Conservation (phyloP, 1,140 invertebrate genomes). For the Meloidogyne hapla region DNA sequence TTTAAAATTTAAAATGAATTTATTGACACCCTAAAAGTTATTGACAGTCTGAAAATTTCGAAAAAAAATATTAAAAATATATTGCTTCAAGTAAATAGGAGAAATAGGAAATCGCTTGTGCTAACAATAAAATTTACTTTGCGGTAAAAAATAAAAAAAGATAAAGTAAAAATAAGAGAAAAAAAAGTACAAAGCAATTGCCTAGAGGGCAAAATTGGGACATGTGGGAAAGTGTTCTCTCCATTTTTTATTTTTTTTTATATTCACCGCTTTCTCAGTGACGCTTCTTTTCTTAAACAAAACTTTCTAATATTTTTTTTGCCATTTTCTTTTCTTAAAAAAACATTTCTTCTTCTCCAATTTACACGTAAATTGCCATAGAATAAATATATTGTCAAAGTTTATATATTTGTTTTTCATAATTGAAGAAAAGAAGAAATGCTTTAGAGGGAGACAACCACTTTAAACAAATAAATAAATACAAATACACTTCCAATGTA, state of each 20-base stretch:
- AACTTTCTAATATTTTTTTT: too few species aligned
- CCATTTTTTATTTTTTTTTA: background rate
- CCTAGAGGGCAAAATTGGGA: background rate
- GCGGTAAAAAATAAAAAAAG: background rate
- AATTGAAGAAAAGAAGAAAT: background rate
- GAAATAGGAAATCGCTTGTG: background rate
- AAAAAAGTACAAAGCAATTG: background rate
- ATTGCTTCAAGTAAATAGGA: too few species aligned
- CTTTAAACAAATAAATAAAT: too few species aligned
- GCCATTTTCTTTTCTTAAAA: background rate
- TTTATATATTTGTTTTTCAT: conserved; percentile 1
- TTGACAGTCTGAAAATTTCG: too few species aligned
- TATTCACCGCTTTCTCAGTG: background rate
- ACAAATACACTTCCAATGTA: too few species aligned
- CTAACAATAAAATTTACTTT: background rate
- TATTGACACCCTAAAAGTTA: too few species aligned
- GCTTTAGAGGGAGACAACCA: too few species aligned
- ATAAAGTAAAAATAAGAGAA: conserved; percentile 1
- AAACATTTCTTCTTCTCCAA: background rate
- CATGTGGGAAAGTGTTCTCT: background rate
- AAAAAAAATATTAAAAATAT: too few species aligned
- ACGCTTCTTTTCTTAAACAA: background rate
- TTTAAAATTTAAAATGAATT: too few species aligned
- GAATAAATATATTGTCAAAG: background rate
- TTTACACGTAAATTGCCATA: background rate